Conservation (phyloP, 2,797 vertebrate genomes). For the Darevskia nairensis region DNA sequence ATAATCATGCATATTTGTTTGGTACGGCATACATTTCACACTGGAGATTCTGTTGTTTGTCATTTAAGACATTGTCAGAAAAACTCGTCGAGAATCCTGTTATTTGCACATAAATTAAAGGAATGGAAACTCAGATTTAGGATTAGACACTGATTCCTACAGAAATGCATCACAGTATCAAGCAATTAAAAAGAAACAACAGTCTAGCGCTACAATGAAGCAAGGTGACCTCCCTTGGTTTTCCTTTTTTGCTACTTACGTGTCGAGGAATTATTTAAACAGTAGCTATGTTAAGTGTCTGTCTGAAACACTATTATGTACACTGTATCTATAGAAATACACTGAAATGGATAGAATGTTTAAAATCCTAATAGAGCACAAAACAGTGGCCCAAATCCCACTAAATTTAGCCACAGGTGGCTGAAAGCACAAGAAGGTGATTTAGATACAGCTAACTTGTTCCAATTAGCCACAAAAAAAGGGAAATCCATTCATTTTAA, state of each 20-base stretch:
- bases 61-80: not conserved
- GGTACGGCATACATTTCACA: not conserved
- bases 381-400: not conserved
- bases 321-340: slow-evolving; percentile 50
- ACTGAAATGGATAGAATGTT: slow-evolving; percentile 59
- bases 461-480: not conserved
- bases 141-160: not conserved
- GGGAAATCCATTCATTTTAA: not conserved
- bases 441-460: not conserved
- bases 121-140: not conserved
- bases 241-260: slow-evolving; percentile 28
- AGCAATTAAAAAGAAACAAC: not conserved
- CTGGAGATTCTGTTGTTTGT: not conserved
- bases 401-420: not conserved
- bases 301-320: slow-evolving; percentile 41
- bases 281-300: slow-evolving; percentile 60
- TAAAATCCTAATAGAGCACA: slow-evolving; percentile 20
- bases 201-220: not conserved
- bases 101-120: not conserved
- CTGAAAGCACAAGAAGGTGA: not conserved
- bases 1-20: not conserved
- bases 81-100: not conserved
- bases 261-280: slow-evolving; percentile 50
- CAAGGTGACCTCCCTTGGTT: not conserved
- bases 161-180: not conserved